Evolutionary conservation across 2,113 vertebrate species (phyloP), one percentile per base, ranked within the genome.

Genomic region (Spea multiplicata): DNA sequence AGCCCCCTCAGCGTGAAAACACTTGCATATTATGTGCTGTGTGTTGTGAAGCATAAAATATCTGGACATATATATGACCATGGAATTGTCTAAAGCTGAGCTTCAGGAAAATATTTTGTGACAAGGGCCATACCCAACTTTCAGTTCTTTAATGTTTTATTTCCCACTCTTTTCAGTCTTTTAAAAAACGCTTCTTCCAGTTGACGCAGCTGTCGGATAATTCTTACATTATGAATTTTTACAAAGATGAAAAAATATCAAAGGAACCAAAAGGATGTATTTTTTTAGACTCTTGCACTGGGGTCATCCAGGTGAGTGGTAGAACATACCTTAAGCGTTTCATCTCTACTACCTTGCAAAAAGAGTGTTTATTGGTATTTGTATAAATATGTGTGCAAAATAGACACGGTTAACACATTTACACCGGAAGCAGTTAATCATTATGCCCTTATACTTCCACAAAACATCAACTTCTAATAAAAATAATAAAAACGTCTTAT

Each of bases 181-280:
- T 99, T 90, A 99, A 99, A 86, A 96, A 97, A 77, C 93, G 97
- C 69, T 99, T 93, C 85, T 99, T 99, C 83, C 97, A 99, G 88
- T 88, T 99, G 86, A 99, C 97, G 0, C 97, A 99, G 87, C 13
- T 99, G 83, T 96, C 97, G 0, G 97, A 99, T 85, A 98, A 93
- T 84, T 99, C 97, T 0, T 99, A 99, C 82, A 98, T 98, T 89
- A 99, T 99, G 97, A 99, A 99, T 86, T 99, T 99, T 86, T 99
- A 99, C 88, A 99, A 98, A 90, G 97, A 99, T 82, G 97, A 99
- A 83, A 99, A 99, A 87, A 99, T 98, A 84, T 98, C 96, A 5
- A 99, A 99, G 88, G 97, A 99, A 77, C 97, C 97, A 17, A 99
- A 99, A 86, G 97, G 97, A 44, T 99, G 97, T 85, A 99, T 99